Evolutionary conservation across 2,888 invertebrate species (phyloP).

Genomic region (Elmis aenea): DNA sequence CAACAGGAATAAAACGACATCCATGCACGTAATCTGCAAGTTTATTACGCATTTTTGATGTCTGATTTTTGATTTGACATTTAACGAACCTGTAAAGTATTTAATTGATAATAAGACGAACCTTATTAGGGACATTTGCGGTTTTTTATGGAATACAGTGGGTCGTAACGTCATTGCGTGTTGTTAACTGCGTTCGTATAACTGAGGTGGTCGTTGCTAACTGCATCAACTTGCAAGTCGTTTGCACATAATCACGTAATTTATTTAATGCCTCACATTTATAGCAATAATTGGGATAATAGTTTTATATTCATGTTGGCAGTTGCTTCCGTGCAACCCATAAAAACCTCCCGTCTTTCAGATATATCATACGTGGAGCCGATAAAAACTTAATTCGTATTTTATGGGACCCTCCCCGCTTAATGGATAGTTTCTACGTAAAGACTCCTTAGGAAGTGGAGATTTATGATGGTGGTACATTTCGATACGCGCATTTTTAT

Average conservation of each 20-base stretch:
- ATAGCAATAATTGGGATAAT: constrained; percentile 18
- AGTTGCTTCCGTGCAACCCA: constrained; percentile 18
- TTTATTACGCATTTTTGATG: no score
- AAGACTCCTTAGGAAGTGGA: constrained; percentile 31
- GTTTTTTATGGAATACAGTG: no score
- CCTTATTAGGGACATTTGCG: no score
- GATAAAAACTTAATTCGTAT: constrained; percentile 38
- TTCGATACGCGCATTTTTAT: constrained; percentile 10
- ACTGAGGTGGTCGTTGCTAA: constrained; percentile 14
- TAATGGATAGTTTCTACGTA: constrained; percentile 33
- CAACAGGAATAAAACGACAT: no score
- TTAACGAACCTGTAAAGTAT: no score
- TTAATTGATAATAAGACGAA: no score
- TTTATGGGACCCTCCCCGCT: constrained; percentile 33
- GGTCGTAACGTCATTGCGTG: constrained; percentile 19
- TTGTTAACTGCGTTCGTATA: constrained; percentile 8
- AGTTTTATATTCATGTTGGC: constrained; percentile 19
- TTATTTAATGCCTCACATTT: constrained; percentile 15
- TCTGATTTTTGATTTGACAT: no score
- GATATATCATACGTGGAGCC: constrained; percentile 34
- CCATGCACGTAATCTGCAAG: no score
- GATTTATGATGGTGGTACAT: constrained; percentile 11
- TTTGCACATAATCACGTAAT: constrained; percentile 16
- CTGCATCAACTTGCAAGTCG: constrained; percentile 13
- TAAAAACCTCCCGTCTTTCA: constrained; percentile 30